Base-by-base conservation (phyloP, 2,113 vertebrate genomes). In the Argyrosomus japonicus region DNA sequence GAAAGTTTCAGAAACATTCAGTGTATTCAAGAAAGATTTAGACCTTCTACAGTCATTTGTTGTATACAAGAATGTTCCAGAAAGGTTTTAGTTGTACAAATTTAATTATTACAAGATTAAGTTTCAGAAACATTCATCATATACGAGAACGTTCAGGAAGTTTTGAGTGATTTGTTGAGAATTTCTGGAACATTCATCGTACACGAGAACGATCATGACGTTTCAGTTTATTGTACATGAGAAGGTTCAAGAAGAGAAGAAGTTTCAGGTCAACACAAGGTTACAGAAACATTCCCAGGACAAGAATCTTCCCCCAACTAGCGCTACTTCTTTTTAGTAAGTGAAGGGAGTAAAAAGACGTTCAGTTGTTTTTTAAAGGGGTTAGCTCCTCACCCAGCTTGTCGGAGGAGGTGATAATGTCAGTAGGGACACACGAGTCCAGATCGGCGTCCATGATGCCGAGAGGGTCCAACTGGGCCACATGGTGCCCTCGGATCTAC, bases 371-470 rank as follows among this genome's bases (percentile, higher is more conserved):
- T 14, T 74, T 70, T 43, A 19, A 19, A 47, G 68, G 57, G 79
- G 12, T 78, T 11, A 12, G 81, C 87, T 97, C 96, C 98, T 99
- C 97, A 99, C 98, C 98, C 95, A 99, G 97, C 97, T 99, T 99
- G 96, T 99, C 97, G 93, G 98, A 96, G 94, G 98, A 98, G 74
- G 97, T 98, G 96, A 99, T 96, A 95, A 99, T 98, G 96, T 99
- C 98, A 61, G 97, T 97, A 92, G 98, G 98, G 92, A 99, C 96
- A 91, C 96, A 97, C 82, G 98, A 99, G 93, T 99, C 98, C 97
- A 99, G 96, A 96, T 99, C 98, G 63, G 98, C 98, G 95, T 99
- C 98, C 98, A 99, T 97, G 95, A 99, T 99, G 95, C 98, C 98
- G 91, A 99, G 96, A 70, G 98, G 98, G 95, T 99, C 98, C 96